phyloP scores from a whole-genome alignment of 2,113 vertebrate species.

The Thalassoma bifasciatum region DNA sequence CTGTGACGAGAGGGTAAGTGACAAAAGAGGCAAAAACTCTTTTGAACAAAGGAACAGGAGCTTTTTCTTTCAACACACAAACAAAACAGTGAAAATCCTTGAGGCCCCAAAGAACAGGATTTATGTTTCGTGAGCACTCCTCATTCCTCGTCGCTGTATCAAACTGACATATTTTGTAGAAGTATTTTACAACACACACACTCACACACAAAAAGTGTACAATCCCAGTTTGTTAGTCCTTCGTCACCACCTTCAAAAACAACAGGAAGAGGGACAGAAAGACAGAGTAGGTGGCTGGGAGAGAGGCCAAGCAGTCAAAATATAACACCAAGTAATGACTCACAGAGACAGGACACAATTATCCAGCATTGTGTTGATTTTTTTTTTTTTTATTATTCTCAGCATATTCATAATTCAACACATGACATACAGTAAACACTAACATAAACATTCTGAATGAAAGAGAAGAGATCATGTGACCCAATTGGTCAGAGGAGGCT shows the following conservation, averaged over 20 bases:
- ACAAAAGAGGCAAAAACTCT: neutral
- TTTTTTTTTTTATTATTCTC: conserved; percentile 67
- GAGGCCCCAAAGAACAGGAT: conserved; percentile 37
- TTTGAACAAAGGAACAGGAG: neutral
- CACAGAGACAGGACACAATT: conserved; percentile 30
- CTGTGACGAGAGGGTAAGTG: neutral
- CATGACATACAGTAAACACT: conserved; percentile 82
- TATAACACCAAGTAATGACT: conserved; percentile 37
- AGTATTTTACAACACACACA: conserved; percentile 31
- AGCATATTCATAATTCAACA: conserved; percentile 82
- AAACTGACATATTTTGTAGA: conserved; percentile 41
- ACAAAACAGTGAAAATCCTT: neutral
- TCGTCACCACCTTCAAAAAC: neutral
- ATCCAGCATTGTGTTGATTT: conserved; percentile 30
- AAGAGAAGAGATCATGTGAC: conserved; percentile 76
- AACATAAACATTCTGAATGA: conserved; percentile 80
- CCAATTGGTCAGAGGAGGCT: conserved; percentile 54
- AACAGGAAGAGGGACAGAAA: conserved; percentile 41
- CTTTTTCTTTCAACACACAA: neutral
- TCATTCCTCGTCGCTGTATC: conserved; percentile 54
- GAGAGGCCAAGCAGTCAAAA: conserved; percentile 31
- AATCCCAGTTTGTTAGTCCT: conserved; percentile 37
- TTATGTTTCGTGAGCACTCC: conserved; percentile 52
- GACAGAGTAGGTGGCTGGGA: conserved; percentile 33
- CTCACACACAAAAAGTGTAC: conserved; percentile 6